Base-by-base conservation (phyloP, 2,797 vertebrate genomes). In the Heteromormyrus szaboi region DNA sequence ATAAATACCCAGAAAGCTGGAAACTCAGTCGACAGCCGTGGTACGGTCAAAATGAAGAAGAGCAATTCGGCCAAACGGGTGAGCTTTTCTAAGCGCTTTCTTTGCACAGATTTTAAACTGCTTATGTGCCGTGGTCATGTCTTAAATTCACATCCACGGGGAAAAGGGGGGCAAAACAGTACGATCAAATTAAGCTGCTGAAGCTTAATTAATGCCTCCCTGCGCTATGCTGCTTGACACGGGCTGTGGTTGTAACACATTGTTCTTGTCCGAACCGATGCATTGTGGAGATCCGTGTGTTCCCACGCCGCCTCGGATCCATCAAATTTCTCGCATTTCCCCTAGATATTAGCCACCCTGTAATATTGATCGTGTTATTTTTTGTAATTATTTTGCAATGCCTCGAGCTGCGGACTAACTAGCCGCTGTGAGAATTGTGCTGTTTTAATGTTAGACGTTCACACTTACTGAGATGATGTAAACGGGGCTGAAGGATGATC, bases 1-100 rank as follows among this genome's bases (percentile, higher is more conserved):
- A 86, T 46, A 85, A 56, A 84, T 46, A 84, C 79, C 17, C 50
- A 44, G 6, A 1, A 87, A 89, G 54, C 79, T 86, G 72, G 89
- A 53, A 88, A 84, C 50, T 86, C 68, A 90, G 25, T 89, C 87
- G 56, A 50, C 81, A 54, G 72, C 41, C 53, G 88, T 81, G 56
- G 46, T 72, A 7, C 11, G 53, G 76, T 88, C 89, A 92, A 53
- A 81, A 93, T 93, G 93, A 93, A 93, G 92, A 93, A 93, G 89
- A 93, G 91, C 91, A 93, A 92, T 90, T 87, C 91, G 90, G 91
- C 92, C 14, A 93, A 93, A 92, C 89, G 93, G 93, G 93, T 93
- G 88, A 93, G 93, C 76, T 51, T 12, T 37, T 37, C 29, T 1
- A 48, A 68, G 8, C 83, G 17, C n/a, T 14, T 68, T 41, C n/a